A percentile compares a stretch with the other conserved stretches of the same genome.
These are phyloP conservation scores for Prionailurus viverrinus DNA, from an alignment of 2,113 vertebrate genomes.

Conservation along the genomic window DNA sequence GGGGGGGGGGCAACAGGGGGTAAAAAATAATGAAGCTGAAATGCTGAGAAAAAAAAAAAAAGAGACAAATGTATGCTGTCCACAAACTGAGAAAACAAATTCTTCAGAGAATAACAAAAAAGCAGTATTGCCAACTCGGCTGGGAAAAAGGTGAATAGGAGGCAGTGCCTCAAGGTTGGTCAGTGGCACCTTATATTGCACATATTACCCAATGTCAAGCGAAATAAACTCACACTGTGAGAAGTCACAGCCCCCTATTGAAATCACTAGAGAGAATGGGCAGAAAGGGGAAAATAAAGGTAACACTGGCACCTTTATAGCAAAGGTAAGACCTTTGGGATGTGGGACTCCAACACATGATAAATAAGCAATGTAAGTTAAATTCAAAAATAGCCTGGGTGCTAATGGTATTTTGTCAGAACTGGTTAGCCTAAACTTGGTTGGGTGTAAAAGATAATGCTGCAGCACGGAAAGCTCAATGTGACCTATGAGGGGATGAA, in stretches of 20 bases:
- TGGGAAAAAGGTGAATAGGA: constrained; percentile 3
- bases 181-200: constrained; percentile 3
- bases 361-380: constrained; percentile 17
- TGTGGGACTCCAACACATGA: neutral
- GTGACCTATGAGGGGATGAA: neutral
- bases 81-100: constrained; percentile 58
- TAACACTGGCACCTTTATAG: neutral
- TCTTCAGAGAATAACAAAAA: constrained; percentile 49
- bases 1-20: neutral
- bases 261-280: constrained; percentile 33
- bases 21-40: constrained; percentile 29
- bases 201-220: constrained; percentile 21
- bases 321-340: constrained; percentile 40
- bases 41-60: neutral
- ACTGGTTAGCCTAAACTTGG: neutral
- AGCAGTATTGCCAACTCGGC: constrained; percentile 43
- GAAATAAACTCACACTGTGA: neutral
- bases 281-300: constrained; percentile 11
- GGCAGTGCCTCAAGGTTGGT: constrained; percentile 6
- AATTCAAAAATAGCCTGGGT: constrained; percentile 56
- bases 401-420: neutral
- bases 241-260: neutral
- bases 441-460: neutral
- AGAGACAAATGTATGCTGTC: neutral
- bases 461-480: neutral